These are phyloP conservation scores for Falco novaeseelandiae DNA, from an alignment of 2,797 vertebrate species.

Conservation along the genomic window DNA sequence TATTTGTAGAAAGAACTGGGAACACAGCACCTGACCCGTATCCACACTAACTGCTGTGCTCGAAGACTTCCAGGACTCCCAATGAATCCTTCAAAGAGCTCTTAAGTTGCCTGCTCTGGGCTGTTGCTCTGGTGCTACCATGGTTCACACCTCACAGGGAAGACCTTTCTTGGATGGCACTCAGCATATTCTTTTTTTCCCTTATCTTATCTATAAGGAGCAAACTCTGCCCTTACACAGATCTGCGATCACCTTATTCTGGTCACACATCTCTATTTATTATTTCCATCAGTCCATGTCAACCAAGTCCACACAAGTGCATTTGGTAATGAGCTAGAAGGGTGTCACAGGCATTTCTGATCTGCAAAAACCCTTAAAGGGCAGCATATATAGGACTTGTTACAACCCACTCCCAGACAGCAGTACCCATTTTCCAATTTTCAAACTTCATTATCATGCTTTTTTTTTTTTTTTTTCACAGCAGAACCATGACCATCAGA, in stretches of 20 bases:
- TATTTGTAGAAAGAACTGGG: not conserved
- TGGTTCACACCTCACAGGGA: not conserved
- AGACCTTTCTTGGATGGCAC: not conserved
- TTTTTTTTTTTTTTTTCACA: not conserved
- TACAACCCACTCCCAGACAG: not conserved
- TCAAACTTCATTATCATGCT: not conserved
- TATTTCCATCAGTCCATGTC: not conserved
- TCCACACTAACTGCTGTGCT: not conserved
- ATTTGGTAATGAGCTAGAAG: not conserved
- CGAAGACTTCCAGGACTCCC: not conserved
- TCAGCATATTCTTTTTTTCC: not conserved
- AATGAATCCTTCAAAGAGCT: not conserved
- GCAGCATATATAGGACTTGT: not conserved
- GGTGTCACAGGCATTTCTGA: not conserved
- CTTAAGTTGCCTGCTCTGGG: not conserved
- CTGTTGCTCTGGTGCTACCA: not conserved
- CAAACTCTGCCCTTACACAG: not conserved
- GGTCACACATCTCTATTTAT: not conserved
- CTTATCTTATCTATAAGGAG: not conserved
- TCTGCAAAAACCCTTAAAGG: not conserved
- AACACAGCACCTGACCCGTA: not conserved
- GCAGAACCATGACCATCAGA: not conserved
- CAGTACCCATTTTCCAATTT: not conserved
- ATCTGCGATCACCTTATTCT: not conserved
- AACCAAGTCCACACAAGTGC: not conserved